A percentile compares a stretch with the other conserved stretches of the same genome.
Evolutionary conservation across 2,797 vertebrate species (phyloP).

Genomic region (Chiloscyllium punctatum): DNA sequence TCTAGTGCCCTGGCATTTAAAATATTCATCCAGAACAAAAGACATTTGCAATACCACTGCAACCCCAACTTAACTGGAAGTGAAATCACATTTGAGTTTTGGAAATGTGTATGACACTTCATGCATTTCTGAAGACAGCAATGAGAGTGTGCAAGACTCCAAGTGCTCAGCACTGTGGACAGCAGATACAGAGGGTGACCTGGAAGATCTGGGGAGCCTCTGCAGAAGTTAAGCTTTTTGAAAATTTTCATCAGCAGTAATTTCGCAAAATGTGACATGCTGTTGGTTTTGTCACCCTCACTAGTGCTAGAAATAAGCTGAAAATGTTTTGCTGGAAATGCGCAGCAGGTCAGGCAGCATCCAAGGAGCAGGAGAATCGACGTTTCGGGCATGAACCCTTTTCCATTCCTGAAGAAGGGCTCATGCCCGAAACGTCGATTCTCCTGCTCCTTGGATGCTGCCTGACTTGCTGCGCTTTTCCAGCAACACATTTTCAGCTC

Average conservation of each 20-base stretch:
- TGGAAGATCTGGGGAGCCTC: neutral
- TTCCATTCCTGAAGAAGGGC: too few relatives aligned
- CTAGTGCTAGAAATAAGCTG: too few relatives aligned
- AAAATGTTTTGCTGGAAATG: too few relatives aligned
- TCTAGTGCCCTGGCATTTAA: too few relatives aligned
- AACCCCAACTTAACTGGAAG: neutral
- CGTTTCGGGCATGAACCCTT: too few relatives aligned
- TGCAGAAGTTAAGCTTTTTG: neutral
- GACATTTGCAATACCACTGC: neutral
- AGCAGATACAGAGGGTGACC: neutral
- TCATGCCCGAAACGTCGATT: too few relatives aligned
- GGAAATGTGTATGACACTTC: neutral
- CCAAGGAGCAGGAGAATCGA: too few relatives aligned
- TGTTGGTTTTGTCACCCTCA: neutral
- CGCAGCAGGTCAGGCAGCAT: too few relatives aligned
- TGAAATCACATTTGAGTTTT: neutral
- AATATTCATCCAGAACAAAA: neutral
- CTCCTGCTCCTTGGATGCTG: too few relatives aligned
- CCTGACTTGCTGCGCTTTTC: too few relatives aligned
- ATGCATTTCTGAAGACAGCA: neutral
- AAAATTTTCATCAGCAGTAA: neutral
- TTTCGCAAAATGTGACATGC: neutral
- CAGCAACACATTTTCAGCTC: too few relatives aligned
- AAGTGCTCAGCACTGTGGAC: neutral
- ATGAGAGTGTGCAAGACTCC: neutral